phyloP scores from a whole-genome alignment of 2,113 vertebrate species.

The Rhinichthys klamathensis region DNA sequence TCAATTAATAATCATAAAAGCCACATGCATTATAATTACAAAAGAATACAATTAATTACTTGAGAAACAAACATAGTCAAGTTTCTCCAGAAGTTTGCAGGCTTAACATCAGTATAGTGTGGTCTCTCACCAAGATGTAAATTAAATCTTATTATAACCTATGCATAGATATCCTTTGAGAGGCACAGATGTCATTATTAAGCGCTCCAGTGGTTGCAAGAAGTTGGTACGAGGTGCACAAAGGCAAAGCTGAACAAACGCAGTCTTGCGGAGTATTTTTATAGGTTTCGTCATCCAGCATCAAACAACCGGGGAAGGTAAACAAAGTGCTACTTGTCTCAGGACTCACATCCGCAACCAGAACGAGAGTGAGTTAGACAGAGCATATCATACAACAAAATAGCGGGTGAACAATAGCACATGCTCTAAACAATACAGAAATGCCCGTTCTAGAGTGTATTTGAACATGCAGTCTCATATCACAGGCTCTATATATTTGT shows the following conservation, averaged over 20 bases:
- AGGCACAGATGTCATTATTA: slow-evolving; percentile 63
- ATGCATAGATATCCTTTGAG: slow-evolving; percentile 52
- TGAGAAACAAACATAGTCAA: not conserved
- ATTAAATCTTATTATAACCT: slow-evolving; percentile 65
- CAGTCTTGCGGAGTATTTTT: slow-evolving; percentile 76
- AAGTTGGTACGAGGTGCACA: slow-evolving; percentile 55
- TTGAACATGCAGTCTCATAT: not conserved
- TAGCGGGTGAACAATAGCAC: not conserved
- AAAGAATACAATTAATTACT: too few relatives aligned
- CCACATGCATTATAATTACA: not conserved
- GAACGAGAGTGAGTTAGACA: slow-evolving; percentile 26
- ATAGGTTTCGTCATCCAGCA: slow-evolving; percentile 78
- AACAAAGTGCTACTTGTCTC: slow-evolving; percentile 70
- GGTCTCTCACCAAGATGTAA: slow-evolving; percentile 40
- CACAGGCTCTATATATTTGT: slow-evolving; percentile 4
- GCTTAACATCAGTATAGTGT: slow-evolving; percentile 47
- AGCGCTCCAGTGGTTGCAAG: slow-evolving; percentile 63
- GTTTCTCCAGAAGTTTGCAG: not conserved
- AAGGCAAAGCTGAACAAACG: slow-evolving; percentile 66
- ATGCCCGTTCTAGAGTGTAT: not conserved
- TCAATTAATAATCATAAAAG: not conserved
- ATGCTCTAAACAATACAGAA: slow-evolving; percentile 34
- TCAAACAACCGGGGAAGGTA: slow-evolving; percentile 71
- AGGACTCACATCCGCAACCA: slow-evolving; percentile 63
- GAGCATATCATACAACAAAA: slow-evolving; percentile 29